Evolutionary conservation across 2,113 vertebrate genomes (phyloP).

Genomic region (Cromileptes altivelis): DNA sequence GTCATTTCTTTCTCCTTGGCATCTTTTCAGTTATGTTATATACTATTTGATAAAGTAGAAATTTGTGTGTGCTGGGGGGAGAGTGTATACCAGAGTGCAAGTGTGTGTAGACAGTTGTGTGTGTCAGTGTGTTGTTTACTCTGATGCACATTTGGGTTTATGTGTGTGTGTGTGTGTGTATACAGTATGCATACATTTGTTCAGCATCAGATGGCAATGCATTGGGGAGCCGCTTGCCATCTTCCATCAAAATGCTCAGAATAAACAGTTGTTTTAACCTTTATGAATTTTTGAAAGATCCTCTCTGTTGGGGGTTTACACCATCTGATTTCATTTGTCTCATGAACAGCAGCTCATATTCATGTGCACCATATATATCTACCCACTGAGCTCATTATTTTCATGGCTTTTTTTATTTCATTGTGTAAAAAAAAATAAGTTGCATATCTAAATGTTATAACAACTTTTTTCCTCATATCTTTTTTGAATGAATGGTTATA

Average conservation of each 20-base stretch:
- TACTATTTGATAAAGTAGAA: constrained; percentile 13
- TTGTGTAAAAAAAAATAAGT: background rate
- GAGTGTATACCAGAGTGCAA: background rate
- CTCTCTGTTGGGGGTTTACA: constrained; percentile 72
- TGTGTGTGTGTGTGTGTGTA: constrained; percentile 31
- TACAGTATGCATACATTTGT: constrained; percentile 41
- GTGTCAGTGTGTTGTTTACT: background rate
- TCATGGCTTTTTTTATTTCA: background rate
- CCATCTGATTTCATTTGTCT: constrained; percentile 73
- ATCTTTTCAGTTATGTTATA: constrained; percentile 4
- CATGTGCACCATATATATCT: constrained; percentile 25
- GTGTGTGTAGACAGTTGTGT: background rate
- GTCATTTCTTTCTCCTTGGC: background rate
- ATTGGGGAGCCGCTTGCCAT: constrained; percentile 55
- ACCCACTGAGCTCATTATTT: background rate
- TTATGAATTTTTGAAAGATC: constrained; percentile 77
- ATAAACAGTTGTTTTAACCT: constrained; percentile 83
- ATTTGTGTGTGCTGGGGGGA: background rate
- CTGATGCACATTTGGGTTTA: background rate
- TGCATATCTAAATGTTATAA: background rate
- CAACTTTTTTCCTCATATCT: too few relatives aligned
- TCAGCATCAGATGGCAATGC: constrained; percentile 60
- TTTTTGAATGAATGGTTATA: too few relatives aligned
- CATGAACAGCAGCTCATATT: constrained; percentile 55
- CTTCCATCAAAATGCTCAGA: constrained; percentile 70